These are phyloP conservation scores for Ischnus inquisitorius DNA, from an alignment of 2,888 invertebrate species.

Conservation along the genomic window DNA sequence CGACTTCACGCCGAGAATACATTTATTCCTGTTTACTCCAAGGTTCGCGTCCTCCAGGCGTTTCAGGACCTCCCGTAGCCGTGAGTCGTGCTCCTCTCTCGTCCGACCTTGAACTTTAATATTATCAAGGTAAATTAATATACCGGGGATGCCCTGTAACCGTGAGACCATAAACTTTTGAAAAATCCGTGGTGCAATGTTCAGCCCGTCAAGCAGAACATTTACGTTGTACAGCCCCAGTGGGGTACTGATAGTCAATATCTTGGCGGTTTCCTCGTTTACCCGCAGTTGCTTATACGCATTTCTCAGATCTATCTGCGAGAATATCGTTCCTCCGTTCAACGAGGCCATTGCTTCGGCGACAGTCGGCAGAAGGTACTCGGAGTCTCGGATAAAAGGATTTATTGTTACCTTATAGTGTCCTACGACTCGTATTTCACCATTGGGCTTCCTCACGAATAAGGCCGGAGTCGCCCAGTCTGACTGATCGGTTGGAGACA, in stretches of 20 bases:
- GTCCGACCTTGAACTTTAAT: conserved; percentile 42
- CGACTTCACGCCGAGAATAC: conserved; percentile 23
- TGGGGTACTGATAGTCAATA: conserved; percentile 69
- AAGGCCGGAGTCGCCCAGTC: conserved; percentile 69
- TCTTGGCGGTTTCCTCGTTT: conserved; percentile 66
- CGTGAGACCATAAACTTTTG: conserved; percentile 40
- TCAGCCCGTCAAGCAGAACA: conserved; percentile 43
- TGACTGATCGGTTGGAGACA: conserved; percentile 54
- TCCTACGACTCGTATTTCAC: conserved; percentile 67
- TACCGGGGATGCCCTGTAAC: conserved; percentile 34
- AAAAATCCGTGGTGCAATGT: conserved; percentile 5
- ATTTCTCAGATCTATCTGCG: conserved; percentile 69
- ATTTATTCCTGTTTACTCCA: conserved; percentile 35
- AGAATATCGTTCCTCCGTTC: conserved; percentile 68
- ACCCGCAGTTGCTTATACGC: conserved; percentile 70
- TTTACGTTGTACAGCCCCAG: conserved; percentile 43
- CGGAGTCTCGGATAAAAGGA: conserved; percentile 73
- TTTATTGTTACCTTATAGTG: conserved; percentile 74
- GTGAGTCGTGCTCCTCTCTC: conserved; percentile 26
- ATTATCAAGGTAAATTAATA: conserved; percentile 42
- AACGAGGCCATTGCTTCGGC: conserved; percentile 70
- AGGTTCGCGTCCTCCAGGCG: conserved; percentile 31
- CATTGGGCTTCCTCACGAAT: conserved; percentile 64
- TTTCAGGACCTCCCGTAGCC: conserved; percentile 34
- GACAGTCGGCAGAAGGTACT: conserved; percentile 63